Conservation (phyloP, 1,140 invertebrate species). For the Caenorhabditis brenneri region DNA sequence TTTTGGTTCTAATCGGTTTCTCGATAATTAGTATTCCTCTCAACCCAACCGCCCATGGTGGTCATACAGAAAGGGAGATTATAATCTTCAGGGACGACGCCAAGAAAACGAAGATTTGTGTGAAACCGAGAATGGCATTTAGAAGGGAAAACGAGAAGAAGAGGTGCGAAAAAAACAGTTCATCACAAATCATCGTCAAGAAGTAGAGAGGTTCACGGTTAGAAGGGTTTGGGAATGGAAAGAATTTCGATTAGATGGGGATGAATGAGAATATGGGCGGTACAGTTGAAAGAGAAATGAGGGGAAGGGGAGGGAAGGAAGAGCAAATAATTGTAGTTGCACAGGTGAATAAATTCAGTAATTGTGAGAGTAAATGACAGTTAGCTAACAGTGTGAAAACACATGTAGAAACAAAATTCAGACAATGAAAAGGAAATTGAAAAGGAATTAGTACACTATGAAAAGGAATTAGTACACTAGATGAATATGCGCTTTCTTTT, state of each 20-base stretch:
- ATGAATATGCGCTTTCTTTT: too few species aligned
- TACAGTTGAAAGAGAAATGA: background rate
- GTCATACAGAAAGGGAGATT: constrained; percentile 28
- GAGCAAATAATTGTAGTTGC: constrained; percentile 1
- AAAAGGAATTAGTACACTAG: background rate
- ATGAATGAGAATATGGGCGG: background rate
- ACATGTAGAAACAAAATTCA: constrained; percentile 14
- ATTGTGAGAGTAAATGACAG: background rate
- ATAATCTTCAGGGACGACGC: constrained; percentile 40
- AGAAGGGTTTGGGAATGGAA: background rate
- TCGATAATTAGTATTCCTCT: constrained; percentile 31
- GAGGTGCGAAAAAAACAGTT: constrained; percentile 14
- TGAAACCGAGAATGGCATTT: constrained; percentile 38
- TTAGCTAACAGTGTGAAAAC: constrained; percentile 14
- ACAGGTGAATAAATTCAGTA: constrained; percentile 33
- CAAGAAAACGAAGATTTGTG: constrained; percentile 34
- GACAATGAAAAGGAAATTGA: too few species aligned
- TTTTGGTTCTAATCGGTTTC: constrained; percentile 6
- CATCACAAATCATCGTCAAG: constrained; percentile 37
- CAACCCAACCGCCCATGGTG: constrained; percentile 13
- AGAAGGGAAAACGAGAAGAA: background rate
- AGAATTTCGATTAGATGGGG: too few species aligned
- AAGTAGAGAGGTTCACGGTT: too few species aligned
- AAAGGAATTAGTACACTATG: too few species aligned
- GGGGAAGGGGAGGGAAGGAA: too few species aligned